A percentile compares a stretch with the other conserved stretches of the same genome.
Conservation (phyloP, 2,113 vertebrate genomes). For the Meriones unguiculatus region DNA sequence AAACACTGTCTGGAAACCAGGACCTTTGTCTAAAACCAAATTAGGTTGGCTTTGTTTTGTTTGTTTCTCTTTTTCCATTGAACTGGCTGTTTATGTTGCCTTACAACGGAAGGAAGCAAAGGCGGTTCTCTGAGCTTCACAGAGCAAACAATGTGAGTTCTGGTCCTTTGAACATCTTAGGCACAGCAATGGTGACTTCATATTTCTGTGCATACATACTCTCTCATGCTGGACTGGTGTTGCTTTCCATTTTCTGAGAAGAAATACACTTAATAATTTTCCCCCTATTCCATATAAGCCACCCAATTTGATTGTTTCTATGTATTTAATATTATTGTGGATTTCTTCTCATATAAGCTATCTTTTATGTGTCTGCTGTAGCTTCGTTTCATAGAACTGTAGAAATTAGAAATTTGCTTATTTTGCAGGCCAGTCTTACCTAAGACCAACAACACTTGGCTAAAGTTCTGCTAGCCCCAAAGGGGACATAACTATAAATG, state of each 20-base stretch:
- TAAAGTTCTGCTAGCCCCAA: constrained; percentile 9
- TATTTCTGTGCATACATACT: neutral
- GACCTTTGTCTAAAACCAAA: neutral
- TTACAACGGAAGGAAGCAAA: neutral
- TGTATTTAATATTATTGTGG: neutral
- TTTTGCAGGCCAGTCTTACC: neutral
- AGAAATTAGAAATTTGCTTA: neutral
- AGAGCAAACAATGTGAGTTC: neutral
- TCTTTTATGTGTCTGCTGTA: neutral
- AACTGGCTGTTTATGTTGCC: neutral
- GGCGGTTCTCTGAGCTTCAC: neutral
- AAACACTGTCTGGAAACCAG: neutral
- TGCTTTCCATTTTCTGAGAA: neutral
- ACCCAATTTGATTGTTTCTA: neutral
- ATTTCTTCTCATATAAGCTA: constrained; percentile 19
- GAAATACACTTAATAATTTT: neutral
- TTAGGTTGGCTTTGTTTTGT: neutral
- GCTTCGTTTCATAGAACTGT: neutral
- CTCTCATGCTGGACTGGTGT: neutral
- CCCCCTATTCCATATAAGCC: neutral
- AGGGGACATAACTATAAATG: neutral
- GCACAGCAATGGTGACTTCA: neutral
- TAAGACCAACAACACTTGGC: neutral
- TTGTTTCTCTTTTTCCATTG: neutral
- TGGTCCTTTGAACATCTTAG: neutral